phyloP scores from a whole-genome alignment of 2,888 invertebrate species.

The Melieria omissa region DNA sequence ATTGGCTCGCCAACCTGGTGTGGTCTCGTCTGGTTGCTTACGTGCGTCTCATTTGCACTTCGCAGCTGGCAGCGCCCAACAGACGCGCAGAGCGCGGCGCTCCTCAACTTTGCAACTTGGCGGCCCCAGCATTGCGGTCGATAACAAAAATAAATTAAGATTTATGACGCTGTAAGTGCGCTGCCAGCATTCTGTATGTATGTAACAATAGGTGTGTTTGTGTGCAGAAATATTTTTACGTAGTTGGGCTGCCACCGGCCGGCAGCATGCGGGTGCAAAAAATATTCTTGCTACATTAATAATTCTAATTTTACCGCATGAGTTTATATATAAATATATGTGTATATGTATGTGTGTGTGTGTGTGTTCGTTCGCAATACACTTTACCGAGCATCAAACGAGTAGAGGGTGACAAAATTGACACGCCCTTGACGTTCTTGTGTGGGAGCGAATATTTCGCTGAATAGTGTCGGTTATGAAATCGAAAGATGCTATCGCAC shows the following conservation, averaged over 20 bases:
- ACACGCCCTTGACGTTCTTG: too few species aligned
- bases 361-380: too few species aligned
- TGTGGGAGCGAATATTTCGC: too few species aligned
- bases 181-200: background rate
- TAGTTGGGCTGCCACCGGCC: background rate
- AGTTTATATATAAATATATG: background rate
- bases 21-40: background rate
- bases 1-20: background rate
- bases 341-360: background rate
- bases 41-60: background rate
- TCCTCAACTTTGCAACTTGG: background rate
- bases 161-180: conserved; percentile 1
- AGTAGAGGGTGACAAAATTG: too few species aligned
- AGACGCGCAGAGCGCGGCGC: background rate
- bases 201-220: background rate
- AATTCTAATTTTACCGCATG: too few species aligned
- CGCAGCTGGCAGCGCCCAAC: background rate
- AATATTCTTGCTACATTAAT: too few species aligned
- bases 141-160: conserved; percentile 23
- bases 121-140: background rate
- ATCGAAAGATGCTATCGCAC: too few species aligned
- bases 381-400: too few species aligned
- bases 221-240: background rate
- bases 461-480: too few species aligned
- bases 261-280: too few species aligned